Base-by-base conservation (phyloP, 2,797 vertebrate genomes). In the Buceros bicornis region DNA sequence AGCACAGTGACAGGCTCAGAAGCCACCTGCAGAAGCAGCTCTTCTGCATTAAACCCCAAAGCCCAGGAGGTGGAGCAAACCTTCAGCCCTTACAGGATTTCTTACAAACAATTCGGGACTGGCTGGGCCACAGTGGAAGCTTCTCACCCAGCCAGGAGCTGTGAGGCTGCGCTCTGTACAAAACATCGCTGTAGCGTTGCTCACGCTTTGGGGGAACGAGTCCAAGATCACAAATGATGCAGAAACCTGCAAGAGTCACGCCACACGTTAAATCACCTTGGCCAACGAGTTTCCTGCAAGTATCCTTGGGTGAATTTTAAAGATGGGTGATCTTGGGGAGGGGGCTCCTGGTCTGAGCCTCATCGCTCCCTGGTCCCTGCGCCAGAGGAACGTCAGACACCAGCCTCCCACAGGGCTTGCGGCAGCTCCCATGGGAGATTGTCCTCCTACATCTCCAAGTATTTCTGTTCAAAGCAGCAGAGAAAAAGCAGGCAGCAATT, bases 1-100 rank as follows among this genome's bases (percentile, higher is more conserved):
- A 62, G 22, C 0, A 0, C 33, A 21, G 43, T 2, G 53, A 20
- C 37, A 33, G 65, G 62, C n/a, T 50, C 31, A 8, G 54, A 47
- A 73, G 50, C 25, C 2, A 1, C 53, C 43, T 26, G 20, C 43
- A 60, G 42, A 8, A 80, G 83, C 29, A 8, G 35, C 37, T 74
- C 56, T 56, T 74, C 76, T 92, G 91, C 92, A 86, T 21, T 42
- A 9, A 89, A 24, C 31, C 24, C 47, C 47, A 10, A 29, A 62
- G 90, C 7, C 92, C 95, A 95, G 95, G 26, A 96, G 95, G 76
- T 87, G 92, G 92, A 91, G 95, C 94, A 92, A 93, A 58, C 5
- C 86, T 11, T 12, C 87, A 80, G 79, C 5, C 8, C 31, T 45
- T 2, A 1, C 0, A n/a, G 14, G 4, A 29, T 66, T 80, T n/a